phyloP scores from a whole-genome alignment of 2,113 vertebrate genomes.

The Ciconia maguari region DNA sequence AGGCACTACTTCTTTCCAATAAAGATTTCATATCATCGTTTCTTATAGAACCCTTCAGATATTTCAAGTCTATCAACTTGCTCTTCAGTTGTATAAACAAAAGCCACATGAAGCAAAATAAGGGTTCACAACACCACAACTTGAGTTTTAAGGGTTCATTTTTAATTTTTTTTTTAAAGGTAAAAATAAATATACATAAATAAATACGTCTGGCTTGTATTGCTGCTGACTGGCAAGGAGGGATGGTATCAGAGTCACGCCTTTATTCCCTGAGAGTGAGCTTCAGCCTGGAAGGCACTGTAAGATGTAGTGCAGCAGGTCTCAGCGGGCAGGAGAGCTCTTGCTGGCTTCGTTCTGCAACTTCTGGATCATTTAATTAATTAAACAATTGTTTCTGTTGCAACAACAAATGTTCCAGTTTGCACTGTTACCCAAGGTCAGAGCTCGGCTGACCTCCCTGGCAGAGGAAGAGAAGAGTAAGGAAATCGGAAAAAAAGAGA shows the following conservation, averaged over 20 bases:
- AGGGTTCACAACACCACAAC: not conserved
- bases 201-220: not conserved
- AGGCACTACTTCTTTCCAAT: not conserved
- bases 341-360: not conserved
- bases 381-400: slow-evolving; percentile 34
- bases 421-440: slow-evolving; percentile 13
- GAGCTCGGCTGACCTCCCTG: slow-evolving; percentile 43
- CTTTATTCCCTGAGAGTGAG: not conserved
- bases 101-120: not conserved
- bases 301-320: not conserved
- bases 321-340: not conserved
- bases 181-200: not conserved
- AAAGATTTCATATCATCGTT: not conserved
- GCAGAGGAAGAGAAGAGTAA: slow-evolving; percentile 44
- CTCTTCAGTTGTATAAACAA: not conserved
- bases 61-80: not conserved
- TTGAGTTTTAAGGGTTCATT: not conserved
- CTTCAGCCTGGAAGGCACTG: not conserved
- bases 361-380: not conserved
- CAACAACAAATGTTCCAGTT: slow-evolving; percentile 19
- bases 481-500: slow-evolving; percentile 13
- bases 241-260: not conserved
- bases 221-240: not conserved
- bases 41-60: not conserved
- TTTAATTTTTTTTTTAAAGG: not conserved